Base-by-base conservation (phyloP, 2,113 vertebrate genomes). In the Nothoprocta pentlandii region DNA sequence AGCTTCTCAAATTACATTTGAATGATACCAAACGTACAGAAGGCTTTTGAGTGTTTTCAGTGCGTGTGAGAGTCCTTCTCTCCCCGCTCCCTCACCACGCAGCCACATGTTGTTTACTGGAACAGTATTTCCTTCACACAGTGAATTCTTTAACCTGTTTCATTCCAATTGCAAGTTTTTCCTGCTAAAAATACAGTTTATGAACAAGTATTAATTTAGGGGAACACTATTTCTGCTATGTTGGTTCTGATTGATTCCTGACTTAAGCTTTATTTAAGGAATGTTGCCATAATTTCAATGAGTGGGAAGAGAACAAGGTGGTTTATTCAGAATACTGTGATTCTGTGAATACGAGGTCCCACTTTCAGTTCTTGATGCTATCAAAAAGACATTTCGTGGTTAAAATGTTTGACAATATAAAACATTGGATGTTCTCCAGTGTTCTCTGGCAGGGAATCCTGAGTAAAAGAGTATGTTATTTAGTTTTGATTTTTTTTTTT, bases 1-100 rank as follows among this genome's bases (percentile, higher is more conserved):
- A 96, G 51, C 28, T 88, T 77, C 95, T 96, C 69, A 89, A 95
- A 94, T 91, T 95, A 78, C 42, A 86, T 95, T 82, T 71, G 49
- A 83, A 89, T 84, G 54, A 85, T 80, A 53, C 26, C 41, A 80
- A 93, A 86, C 2, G 0, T 91, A 81, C 36, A 87, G 22, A 85
- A 85, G 49, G 7, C 44, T 77, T 77, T 61, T 32, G 53, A 93
- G 68, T 41, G 20, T 46, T 86, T 91, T 93, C 25, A 62, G 14
- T 25, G 32, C 0, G 1, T 59, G 36, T 58, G 73, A 63, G 4
- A 61, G 34, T 5, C 44, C 56, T 66, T 46, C 13, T 61, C 3
- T 66, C 32, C 26, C 13, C 6, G 2, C 8, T 51, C 15, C 28
- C 21, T 88, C 64, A 54, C 26, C 7, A 80, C 73, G 53, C 1